phyloP scores from a whole-genome alignment of 2,797 vertebrate species.

The Trachurus trachurus region DNA sequence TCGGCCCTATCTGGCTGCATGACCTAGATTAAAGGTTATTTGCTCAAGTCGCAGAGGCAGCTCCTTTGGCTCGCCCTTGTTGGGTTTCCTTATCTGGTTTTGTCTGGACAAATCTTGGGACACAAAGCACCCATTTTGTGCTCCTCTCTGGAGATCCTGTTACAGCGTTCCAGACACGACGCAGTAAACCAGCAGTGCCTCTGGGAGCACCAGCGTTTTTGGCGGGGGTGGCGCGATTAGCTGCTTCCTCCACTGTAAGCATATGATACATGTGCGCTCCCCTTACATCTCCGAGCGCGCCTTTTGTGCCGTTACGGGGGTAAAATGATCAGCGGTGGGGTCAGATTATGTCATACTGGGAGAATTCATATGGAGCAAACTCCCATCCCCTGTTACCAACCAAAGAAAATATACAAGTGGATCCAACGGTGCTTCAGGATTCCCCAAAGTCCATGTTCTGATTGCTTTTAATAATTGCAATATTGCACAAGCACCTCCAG shows the following conservation, averaged over 20 bases:
- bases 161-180: conserved; percentile 82
- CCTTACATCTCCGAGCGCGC: conserved; percentile 58
- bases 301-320: conserved; percentile 63
- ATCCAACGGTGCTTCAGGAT: conserved; percentile 39
- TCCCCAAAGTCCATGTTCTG: conserved; percentile 31
- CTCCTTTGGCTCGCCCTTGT: conserved; percentile 76
- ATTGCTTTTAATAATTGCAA: conserved; percentile 28
- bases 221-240: conserved; percentile 60
- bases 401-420: conserved; percentile 46
- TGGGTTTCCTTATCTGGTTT: conserved; percentile 81
- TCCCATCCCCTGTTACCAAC: conserved; percentile 12
- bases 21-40: conserved; percentile 78
- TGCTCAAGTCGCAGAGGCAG: conserved; percentile 71
- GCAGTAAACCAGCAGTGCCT: conserved; percentile 68
- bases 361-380: conserved; percentile 64
- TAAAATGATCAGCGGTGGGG: conserved; percentile 65
- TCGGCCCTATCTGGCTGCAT: conserved; percentile 53
- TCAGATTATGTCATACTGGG: conserved; percentile 77
- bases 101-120: conserved; percentile 83
- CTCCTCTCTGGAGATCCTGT: conserved; percentile 85
- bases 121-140: conserved; percentile 86
- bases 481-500: conserved; percentile 19
- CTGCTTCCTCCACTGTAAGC: conserved; percentile 68
- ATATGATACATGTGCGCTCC: conserved; percentile 74
- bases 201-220: conserved; percentile 63